Evolutionary conservation across 2,797 vertebrate genomes (phyloP).

Genomic region (Borostomias antarcticus): DNA sequence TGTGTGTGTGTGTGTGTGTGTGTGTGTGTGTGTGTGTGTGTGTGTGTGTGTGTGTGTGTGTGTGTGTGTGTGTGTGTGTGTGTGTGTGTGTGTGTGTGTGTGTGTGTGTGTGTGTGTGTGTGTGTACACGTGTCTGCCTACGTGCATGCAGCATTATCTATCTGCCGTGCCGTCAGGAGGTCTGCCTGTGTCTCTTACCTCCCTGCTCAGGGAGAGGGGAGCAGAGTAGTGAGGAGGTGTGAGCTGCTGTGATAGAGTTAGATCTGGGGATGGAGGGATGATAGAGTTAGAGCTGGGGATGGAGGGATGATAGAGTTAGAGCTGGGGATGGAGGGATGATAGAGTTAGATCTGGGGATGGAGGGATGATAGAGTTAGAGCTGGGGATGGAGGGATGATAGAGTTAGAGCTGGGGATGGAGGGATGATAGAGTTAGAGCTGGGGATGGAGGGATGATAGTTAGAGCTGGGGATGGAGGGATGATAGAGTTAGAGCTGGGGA

Average conservation of each 20-base stretch:
- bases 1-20: conserved; percentile 1
- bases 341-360: no score
- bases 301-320: neutral
- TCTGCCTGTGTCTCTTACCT: conserved; percentile 6
- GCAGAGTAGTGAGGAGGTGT: neutral
- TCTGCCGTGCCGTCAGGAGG: conserved; percentile 19
- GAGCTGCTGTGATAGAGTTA: neutral
- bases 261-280: neutral
- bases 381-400: conserved; percentile 2
- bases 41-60: conserved; percentile 2
- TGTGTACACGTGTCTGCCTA: conserved; percentile 15
- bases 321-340: neutral
- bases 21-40: neutral
- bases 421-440: no score
- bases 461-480: no score
- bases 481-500: no score
- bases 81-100: neutral
- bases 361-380: neutral
- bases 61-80: conserved; percentile 8
- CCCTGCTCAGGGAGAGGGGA: neutral
- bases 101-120: neutral
- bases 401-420: no score
- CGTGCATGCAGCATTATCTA: conserved; percentile 12
- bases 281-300: neutral
- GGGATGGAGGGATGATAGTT: no score